Evolutionary conservation across 2,113 vertebrate species (phyloP).

Genomic region (Phocoena sinus): DNA sequence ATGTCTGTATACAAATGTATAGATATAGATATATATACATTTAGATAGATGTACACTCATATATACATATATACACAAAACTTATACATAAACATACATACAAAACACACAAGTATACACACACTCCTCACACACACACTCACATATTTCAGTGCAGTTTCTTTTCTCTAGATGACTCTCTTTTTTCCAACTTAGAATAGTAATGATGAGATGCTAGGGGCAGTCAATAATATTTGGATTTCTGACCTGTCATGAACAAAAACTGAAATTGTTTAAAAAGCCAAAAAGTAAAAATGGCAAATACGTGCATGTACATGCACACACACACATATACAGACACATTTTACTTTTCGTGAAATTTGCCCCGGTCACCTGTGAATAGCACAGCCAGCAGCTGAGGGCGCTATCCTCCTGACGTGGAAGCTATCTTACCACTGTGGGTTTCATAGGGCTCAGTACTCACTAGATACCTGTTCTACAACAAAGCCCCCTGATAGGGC

Average conservation of each 20-base stretch:
- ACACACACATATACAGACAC: background rate
- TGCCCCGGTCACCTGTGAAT: background rate
- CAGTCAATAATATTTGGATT: background rate
- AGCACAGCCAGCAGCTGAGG: background rate
- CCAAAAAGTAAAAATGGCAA: background rate
- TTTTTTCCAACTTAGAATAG: background rate
- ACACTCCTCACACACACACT: background rate
- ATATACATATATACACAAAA: slow-evolving; percentile 55
- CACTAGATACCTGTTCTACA: background rate
- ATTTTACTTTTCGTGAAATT: background rate
- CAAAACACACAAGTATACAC: background rate
- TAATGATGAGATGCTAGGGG: background rate
- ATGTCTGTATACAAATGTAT: slow-evolving; percentile 62
- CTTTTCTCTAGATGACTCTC: slow-evolving; percentile 18
- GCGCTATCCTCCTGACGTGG: background rate
- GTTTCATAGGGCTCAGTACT: accelerated
- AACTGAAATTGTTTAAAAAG: background rate
- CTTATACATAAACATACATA: slow-evolving; percentile 10
- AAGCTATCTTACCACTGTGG: background rate
- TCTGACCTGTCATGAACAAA: background rate
- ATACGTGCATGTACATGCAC: background rate
- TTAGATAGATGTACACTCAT: slow-evolving; percentile 51
- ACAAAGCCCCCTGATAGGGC: background rate
- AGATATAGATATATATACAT: slow-evolving; percentile 36
- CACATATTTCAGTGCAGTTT: background rate